Evolutionary conservation across 2,888 invertebrate species (phyloP), one percentile per base, ranked within the genome.

Genomic region (Phengaris alcon): DNA sequence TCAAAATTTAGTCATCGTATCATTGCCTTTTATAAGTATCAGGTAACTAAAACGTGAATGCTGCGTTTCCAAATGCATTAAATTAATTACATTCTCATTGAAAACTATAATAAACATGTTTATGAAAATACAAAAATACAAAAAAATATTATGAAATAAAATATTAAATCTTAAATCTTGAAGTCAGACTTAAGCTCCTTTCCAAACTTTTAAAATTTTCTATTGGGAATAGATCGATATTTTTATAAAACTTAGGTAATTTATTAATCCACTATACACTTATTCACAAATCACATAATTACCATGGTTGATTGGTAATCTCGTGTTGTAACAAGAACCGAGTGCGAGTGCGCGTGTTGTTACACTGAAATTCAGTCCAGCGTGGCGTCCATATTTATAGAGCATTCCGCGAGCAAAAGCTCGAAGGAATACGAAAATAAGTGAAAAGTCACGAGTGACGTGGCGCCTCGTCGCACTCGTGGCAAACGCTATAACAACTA

Each of bases 321-420:
- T 87, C 87, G 87, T 83, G 90, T 85, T 82, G 90, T 90, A 91
- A 93, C 90, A 91, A 91, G 93, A 93, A 93, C 93, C 86, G 91
- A 91, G 90, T 87, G 87, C 86, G 92, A 90, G 91, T 92, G 93
- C 93, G 93, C 92, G 91, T 93, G 92, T 86, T 89, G 90, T 91
- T 91, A 93, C 93, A 93, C 93, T 93, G 90, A 86, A 87, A 85
- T 88, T 86, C 84, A 85, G 87, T 85, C 86, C 84, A 84, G 85
- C 82, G 80, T 85, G 83, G 85, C 87, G 91, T 92, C 92, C 90
- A 87, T 93, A 93, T 93, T 92, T 93, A 93, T 93, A 93, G 85
- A 85, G 85, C 87, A 89, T 87, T 88, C 87, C 86, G 80, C 80
- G 82, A 79, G 78, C 83, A 82, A 86, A 86, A 75, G 75, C 85